Conservation (phyloP, 2,888 invertebrate species). For the Conops quadrifasciatus region DNA sequence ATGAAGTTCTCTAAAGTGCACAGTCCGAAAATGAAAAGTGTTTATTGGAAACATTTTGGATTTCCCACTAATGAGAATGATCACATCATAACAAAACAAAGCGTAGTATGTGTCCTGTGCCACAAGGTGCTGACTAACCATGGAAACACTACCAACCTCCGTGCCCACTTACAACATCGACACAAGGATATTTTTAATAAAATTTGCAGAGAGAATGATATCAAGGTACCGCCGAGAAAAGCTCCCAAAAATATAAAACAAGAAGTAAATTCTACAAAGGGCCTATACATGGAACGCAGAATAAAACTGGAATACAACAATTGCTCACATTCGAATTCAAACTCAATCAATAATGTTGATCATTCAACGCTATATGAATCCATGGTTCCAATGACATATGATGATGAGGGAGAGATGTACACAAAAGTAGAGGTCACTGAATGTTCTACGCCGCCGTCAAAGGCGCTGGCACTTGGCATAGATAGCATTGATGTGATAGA, state of each 20-base stretch:
- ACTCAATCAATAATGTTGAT: constrained; percentile 48
- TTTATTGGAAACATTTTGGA: constrained; percentile 64
- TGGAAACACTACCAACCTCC: constrained; percentile 63
- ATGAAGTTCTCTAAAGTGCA: constrained; percentile 60
- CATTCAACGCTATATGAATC: constrained; percentile 57
- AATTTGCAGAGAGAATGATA: constrained; percentile 56
- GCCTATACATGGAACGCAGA: constrained; percentile 37
- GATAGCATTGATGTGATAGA: constrained; percentile 39
- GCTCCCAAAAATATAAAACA: constrained; percentile 35
- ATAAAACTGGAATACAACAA: constrained; percentile 42
- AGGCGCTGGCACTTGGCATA: constrained; percentile 43
- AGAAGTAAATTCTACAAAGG: constrained; percentile 10
- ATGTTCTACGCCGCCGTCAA: constrained; percentile 48
- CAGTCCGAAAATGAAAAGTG: constrained; percentile 64
- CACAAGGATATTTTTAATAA: constrained; percentile 59
- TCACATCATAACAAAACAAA: constrained; percentile 63
- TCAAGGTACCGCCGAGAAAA: constrained; percentile 58
- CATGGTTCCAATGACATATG: constrained; percentile 61
- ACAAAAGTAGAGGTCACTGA: constrained; percentile 45
- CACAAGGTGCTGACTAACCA: constrained; percentile 61
- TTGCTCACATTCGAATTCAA: constrained; percentile 45
- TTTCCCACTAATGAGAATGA: constrained; percentile 62
- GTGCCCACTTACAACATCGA: constrained; percentile 61
- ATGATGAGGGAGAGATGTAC: constrained; percentile 50
- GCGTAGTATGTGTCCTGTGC: constrained; percentile 62